A percentile compares a stretch with the other conserved stretches of the same genome.
Evolutionary conservation across 1,140 invertebrate genomes (phyloP).

Genomic region (Ceratina calcarata): DNA sequence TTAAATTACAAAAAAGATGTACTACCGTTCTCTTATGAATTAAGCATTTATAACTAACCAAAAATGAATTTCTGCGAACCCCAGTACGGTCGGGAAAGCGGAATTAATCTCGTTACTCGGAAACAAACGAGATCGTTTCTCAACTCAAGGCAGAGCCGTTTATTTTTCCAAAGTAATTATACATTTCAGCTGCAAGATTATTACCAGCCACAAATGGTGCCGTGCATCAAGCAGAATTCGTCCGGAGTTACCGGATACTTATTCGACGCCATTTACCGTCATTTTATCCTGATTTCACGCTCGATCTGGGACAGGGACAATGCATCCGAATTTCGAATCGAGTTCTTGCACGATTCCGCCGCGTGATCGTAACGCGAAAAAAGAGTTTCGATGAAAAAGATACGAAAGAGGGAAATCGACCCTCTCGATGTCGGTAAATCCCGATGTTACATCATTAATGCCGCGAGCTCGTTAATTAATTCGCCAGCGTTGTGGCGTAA

Average conservation of each 20-base stretch:
- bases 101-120: slow-evolving; percentile 17
- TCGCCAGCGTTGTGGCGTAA: slow-evolving; percentile 26
- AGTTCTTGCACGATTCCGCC: background rate
- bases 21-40: background rate
- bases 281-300: background rate
- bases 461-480: slow-evolving; percentile 49
- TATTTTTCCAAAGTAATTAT: slow-evolving; percentile 22
- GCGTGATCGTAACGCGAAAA: too few relatives aligned
- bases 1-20: background rate
- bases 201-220: slow-evolving; percentile 10
- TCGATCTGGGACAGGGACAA: slow-evolving; percentile 8
- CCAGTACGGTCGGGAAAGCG: background rate
- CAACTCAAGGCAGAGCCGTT: background rate
- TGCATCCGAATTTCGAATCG: background rate
- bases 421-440: slow-evolving; percentile 30
- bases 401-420: slow-evolving; percentile 21
- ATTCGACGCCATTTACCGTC: slow-evolving; percentile 18
- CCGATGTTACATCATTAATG: slow-evolving; percentile 52
- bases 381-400: background rate
- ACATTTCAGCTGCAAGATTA: slow-evolving; percentile 26
- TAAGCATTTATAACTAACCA: background rate
- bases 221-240: slow-evolving; percentile 3
- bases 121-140: background rate
- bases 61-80: background rate
- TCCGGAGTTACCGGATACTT: background rate